Evolutionary conservation across 2,797 vertebrate genomes (phyloP), one percentile per base, ranked within the genome.

Genomic region (Myiotriccus ornatus): DNA sequence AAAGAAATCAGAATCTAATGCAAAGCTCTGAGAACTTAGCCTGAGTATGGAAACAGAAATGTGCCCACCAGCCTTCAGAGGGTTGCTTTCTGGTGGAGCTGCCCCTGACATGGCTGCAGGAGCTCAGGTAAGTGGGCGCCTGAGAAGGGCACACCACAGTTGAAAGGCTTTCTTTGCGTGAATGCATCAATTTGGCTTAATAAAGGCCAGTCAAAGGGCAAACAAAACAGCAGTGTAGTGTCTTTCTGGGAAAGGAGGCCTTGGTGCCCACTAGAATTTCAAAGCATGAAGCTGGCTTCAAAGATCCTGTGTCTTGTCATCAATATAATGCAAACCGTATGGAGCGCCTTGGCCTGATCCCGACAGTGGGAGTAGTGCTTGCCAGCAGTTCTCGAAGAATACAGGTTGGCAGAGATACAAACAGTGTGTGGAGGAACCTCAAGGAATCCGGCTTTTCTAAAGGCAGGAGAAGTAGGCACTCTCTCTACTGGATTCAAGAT

Each of bases 391-490:
- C 56, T 69, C 68, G 60, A 79, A 67, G 86, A 76, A 80, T 4
- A 67, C 56, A 67, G 56, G n/a, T 34, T 89, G 90, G 78, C 84
- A 89, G 39, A 87, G 43, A 43, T 20, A 89, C 46, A 70, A 68
- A 80, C 30, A 34, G 44, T 0, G 4, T 49, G 55, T 74, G 76
- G 30, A 91, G 68, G 30, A 92, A 63, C 71, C 84, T 83, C 59
- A 63, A 89, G 91, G 79, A 85, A 93, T 71, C 37, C 47, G 69
- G 30, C 69, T 83, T 87, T 83, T 68, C 79, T 67, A 77, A 91
- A 74, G 3, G 6, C 28, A 17, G 49, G 46, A 96, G 50, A 77
- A 89, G 46, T 35, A 74, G 75, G 25, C 43, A 46, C 37, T 44
- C 46, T 14, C 19, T 76, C 39, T 77, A 23, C 18, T 60, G 41